Evolutionary conservation across 2,888 invertebrate genomes (phyloP), one percentile per base, ranked within the genome.

Genomic region (Chesias legatella): DNA sequence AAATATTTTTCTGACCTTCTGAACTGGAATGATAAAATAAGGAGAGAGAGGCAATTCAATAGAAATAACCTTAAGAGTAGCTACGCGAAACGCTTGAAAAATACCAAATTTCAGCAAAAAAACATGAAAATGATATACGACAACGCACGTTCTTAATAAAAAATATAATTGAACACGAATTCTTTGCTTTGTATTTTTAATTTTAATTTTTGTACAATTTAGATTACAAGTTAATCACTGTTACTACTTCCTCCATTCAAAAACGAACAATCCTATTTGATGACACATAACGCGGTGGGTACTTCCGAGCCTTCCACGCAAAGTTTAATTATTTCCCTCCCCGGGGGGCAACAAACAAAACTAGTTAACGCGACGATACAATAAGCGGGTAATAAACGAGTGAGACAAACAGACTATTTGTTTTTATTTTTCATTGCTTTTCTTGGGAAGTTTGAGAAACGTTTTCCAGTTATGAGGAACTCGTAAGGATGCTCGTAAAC

Each of bases 321-420:
- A 45, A 54, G 43, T 52, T 51, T 46, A 42, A 50, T 53, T 49
- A 52, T 54, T 54, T 49, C 34, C 32, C 40, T 32, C 51, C 37
- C 55, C 28, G 4, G 35, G 25, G 50, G 43, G 32, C 26, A 10
- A 44, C 13, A 25, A 49, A 67, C 63, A 73, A 73, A 74, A 69
- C 70, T 69, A 73, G 75, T 80, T 77, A 75, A 68, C 72, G 63
- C 75, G 80, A 79, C 75, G 69, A 77, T 74, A 79, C 84, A 83
- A 83, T 84, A 83, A 84, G 83, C 82, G 55, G 56, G 52, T 67
- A 58, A 68, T 77, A 72, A 74, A 76, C 61, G 64, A 71, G 72
- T 73, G 68, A 70, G 71, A 60, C 67, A 67, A 62, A 68, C 56
- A 58, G 43, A 48, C 54, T 58, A 60, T 53, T 61, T 53, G 48